Conservation (phyloP, 2,888 invertebrate species). For the Maniola hyperantus region DNA sequence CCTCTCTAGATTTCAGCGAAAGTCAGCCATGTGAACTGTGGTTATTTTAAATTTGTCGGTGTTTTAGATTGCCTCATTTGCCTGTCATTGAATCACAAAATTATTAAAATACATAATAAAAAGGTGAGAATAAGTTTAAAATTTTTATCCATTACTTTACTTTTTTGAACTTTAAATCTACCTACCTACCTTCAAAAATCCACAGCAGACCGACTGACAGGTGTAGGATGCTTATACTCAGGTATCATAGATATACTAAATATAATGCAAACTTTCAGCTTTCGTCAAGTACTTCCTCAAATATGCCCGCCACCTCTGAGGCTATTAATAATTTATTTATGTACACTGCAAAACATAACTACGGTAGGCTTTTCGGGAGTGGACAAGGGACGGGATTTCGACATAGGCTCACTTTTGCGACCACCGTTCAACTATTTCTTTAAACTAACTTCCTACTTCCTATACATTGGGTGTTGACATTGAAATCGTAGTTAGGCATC, state of each 20-base stretch:
- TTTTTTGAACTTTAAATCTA: background rate
- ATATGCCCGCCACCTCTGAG: background rate
- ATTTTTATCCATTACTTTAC: background rate
- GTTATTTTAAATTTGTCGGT: background rate
- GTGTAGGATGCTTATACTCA: background rate
- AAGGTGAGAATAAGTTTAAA: background rate
- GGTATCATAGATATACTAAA: background rate
- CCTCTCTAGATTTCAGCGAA: too few relatives aligned
- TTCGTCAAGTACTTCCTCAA: background rate
- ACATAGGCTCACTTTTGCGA: conserved; percentile 70
- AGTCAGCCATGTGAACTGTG: background rate
- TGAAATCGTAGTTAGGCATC: background rate
- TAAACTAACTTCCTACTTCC: conserved; percentile 24
- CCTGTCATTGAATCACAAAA: background rate
- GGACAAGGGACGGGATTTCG: conserved; percentile 49
- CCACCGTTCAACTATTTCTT: conserved; percentile 53
- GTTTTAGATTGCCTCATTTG: background rate
- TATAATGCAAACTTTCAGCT: background rate
- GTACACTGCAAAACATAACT: conserved; percentile 56
- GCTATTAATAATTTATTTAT: conserved; percentile 37
- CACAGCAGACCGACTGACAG: background rate
- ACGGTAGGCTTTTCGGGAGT: conserved; percentile 45
- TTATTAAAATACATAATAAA: background rate
- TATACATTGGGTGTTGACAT: background rate
- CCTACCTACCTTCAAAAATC: too few relatives aligned